These are phyloP conservation scores for Onthophagus sagittarius DNA, from an alignment of 2,888 invertebrate genomes.

Conservation along the genomic window DNA sequence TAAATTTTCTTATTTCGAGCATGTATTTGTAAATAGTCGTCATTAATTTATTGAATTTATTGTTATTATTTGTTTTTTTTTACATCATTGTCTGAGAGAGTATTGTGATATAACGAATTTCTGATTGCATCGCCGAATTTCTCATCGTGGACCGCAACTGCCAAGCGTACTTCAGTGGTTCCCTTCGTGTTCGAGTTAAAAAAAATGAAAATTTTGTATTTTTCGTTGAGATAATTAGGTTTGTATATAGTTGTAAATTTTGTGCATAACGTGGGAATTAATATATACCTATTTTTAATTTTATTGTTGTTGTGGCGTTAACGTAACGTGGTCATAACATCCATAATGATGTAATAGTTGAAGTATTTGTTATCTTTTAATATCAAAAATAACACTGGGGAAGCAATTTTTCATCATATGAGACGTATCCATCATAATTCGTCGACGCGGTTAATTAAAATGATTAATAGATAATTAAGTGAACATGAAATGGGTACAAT, in stretches of 20 bases:
- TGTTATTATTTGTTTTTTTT: not conserved
- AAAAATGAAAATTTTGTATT: not conserved
- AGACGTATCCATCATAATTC: not conserved
- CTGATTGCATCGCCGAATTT: slow-evolving; percentile 8
- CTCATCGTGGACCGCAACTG: not conserved
- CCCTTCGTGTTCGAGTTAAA: not conserved
- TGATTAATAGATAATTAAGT: not conserved
- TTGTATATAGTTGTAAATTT: slow-evolving; percentile 11
- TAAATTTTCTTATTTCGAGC: not conserved
- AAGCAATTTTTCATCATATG: not conserved
- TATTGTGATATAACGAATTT: not conserved
- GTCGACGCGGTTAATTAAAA: not conserved
- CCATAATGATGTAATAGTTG: not conserved
- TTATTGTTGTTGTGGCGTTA: slow-evolving; percentile 3
- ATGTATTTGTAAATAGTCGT: not conserved
- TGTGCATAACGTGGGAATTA: slow-evolving; percentile 11
- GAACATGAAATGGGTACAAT: not conserved
- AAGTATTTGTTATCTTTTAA: not conserved
- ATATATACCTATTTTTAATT: slow-evolving; percentile 10
- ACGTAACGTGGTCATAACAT: not conserved
- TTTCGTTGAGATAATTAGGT: not conserved
- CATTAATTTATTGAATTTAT: not conserved
- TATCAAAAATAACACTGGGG: not conserved
- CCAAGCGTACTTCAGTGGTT: slow-evolving; percentile 9
- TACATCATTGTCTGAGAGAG: not conserved